Evolutionary conservation across 2,888 invertebrate species (phyloP).

Genomic region (Phytoseiulus persimilis): DNA sequence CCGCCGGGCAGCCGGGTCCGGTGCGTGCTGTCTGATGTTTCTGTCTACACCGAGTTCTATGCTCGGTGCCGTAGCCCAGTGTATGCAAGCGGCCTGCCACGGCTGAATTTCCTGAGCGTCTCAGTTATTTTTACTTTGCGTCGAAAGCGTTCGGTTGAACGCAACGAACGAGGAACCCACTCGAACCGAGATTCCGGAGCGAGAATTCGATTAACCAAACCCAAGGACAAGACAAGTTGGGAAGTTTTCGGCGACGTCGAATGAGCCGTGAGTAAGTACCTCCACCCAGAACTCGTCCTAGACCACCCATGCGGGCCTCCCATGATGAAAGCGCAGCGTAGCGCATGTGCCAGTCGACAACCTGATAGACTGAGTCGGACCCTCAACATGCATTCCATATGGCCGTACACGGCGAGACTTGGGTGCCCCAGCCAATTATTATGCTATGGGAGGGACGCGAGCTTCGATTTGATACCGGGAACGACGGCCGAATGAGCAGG

Average conservation of each 20-base stretch:
- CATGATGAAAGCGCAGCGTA: conserved; percentile 5
- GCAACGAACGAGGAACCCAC: not conserved
- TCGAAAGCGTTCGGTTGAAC: not conserved
- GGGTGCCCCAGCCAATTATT: conserved; percentile 5
- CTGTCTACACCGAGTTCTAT: not conserved
- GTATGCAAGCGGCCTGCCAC: not conserved
- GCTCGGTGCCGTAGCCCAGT: not conserved
- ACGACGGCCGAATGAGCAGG: not conserved
- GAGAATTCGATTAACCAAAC: not conserved
- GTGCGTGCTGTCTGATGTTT: not conserved
- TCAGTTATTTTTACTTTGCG: too few relatives aligned
- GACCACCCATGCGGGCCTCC: not conserved
- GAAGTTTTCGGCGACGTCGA: not conserved
- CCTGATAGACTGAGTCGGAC: not conserved
- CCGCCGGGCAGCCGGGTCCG: not conserved
- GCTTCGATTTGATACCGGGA: not conserved
- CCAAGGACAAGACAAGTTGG: not conserved
- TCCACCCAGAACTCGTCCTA: not conserved
- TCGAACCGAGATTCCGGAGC: not conserved
- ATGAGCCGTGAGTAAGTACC: not conserved
- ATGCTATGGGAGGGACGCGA: not conserved
- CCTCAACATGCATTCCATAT: conserved; percentile 5
- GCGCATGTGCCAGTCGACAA: conserved; percentile 5
- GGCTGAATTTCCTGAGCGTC: too few relatives aligned
- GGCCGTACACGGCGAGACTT: not conserved